A percentile compares a stretch with the other conserved stretches of the same genome.
Conservation (phyloP, 2,113 vertebrate species). For the Chaetodon auriga region DNA sequence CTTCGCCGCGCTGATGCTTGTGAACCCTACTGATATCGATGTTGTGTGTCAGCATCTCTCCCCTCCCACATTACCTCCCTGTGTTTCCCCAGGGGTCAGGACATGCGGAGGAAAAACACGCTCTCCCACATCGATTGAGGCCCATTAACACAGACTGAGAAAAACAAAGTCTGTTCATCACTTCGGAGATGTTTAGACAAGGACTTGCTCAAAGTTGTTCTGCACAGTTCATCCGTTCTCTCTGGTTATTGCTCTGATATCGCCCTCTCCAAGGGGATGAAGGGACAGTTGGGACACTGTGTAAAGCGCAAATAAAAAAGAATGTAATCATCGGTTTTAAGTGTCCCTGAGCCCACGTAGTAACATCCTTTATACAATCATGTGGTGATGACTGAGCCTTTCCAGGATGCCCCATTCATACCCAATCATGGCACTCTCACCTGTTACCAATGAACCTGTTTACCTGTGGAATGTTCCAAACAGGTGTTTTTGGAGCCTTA, state of each 20-base stretch:
- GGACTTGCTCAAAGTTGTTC: constrained; percentile 59
- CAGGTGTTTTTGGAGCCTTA: too few relatives aligned
- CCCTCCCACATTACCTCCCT: constrained; percentile 59
- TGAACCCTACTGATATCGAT: constrained; percentile 61
- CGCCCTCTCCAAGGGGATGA: constrained; percentile 6
- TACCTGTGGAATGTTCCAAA: too few relatives aligned
- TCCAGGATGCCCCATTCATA: too few relatives aligned
- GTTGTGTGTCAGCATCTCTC: constrained; percentile 63
- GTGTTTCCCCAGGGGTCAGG: constrained; percentile 66
- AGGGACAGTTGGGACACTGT: background rate
- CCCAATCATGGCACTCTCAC: too few relatives aligned
- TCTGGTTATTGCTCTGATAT: constrained; percentile 17
- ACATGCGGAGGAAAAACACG: constrained; percentile 59
- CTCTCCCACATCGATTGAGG: constrained; percentile 67
- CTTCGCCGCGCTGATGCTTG: constrained; percentile 22
- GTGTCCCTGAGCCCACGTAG: too few relatives aligned
- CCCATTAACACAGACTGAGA: constrained; percentile 70
- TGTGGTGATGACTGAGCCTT: too few relatives aligned
- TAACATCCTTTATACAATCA: too few relatives aligned
- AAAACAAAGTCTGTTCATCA: constrained; percentile 79
- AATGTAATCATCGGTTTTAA: too few relatives aligned
- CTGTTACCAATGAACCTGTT: too few relatives aligned
- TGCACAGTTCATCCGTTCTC: constrained; percentile 44
- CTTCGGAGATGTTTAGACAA: constrained; percentile 69
- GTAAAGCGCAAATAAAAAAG: too few relatives aligned